These are phyloP conservation scores for Adelognathus sp. DNA, from an alignment of 2,888 invertebrate species.

Conservation along the genomic window DNA sequence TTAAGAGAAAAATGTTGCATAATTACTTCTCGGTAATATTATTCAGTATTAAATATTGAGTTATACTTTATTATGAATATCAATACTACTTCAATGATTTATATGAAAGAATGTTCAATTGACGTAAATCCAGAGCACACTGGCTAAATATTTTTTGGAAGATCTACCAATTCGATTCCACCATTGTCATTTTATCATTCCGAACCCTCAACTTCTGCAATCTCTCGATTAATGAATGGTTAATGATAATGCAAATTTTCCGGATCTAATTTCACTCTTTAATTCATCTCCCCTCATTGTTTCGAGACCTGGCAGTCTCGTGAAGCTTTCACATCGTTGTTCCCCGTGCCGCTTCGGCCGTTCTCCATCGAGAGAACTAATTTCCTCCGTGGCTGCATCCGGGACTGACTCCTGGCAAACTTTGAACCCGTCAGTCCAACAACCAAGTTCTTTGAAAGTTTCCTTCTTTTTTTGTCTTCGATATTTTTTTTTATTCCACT, in stretches of 20 bases:
- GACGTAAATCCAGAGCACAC: no score
- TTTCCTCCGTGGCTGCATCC: not conserved
- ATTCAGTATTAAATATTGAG: no score
- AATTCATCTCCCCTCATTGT: not conserved
- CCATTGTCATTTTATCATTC: no score
- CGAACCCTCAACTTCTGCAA: no score
- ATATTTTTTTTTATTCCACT: not conserved
- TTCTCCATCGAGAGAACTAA: not conserved
- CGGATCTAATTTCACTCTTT: not conserved
- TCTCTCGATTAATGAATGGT: no score
- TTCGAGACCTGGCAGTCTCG: not conserved
- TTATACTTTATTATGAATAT: no score
- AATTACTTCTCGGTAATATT: no score
- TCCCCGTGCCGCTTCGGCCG: not conserved
- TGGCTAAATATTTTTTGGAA: no score
- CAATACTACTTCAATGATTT: no score
- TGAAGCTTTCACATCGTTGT: not conserved
- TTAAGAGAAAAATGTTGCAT: no score
- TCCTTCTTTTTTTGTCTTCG: not conserved
- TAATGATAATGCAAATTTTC: not conserved
- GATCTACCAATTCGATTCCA: no score
- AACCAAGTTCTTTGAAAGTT: not conserved
- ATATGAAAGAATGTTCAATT: no score
- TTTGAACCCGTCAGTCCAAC: not conserved
- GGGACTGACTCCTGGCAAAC: not conserved